phyloP scores from a whole-genome alignment of 2,797 vertebrate genomes.

The Aphelocoma californica region DNA sequence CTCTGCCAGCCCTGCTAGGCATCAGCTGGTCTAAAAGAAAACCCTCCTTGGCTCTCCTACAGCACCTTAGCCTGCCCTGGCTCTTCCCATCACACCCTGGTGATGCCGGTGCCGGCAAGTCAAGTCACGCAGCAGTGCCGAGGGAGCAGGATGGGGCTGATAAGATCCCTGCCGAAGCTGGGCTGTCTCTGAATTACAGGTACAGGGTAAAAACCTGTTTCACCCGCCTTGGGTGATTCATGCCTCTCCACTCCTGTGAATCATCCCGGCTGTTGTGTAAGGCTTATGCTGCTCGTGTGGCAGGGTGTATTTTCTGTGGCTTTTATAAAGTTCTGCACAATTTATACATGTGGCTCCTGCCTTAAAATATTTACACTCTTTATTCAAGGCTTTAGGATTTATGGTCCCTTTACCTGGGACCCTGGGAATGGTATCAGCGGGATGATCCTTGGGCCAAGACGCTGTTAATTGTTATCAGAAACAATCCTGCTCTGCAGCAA shows the following conservation, averaged over 20 bases:
- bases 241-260: slow-evolving; percentile 13
- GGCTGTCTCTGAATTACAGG: slow-evolving; percentile 3
- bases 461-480: neutral
- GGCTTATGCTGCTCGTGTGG: neutral
- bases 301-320: slow-evolving; percentile 44
- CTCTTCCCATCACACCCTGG: neutral
- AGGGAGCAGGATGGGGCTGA: slow-evolving; percentile 21
- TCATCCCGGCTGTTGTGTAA: slow-evolving; percentile 42
- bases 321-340: slow-evolving; percentile 40
- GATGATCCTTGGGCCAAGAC: neutral
- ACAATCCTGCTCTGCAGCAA: neutral
- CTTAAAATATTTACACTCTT: slow-evolving; percentile 20
- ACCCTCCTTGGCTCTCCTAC: neutral
- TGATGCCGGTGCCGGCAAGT: neutral
- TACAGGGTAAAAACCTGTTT: slow-evolving; percentile 40
- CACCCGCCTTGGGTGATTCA: slow-evolving; percentile 28
- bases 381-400: slow-evolving; percentile 41
- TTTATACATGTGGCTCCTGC: slow-evolving; percentile 18
- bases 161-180: neutral
- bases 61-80: neutral
- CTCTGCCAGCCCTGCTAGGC: neutral
- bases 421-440: neutral
- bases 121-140: neutral
- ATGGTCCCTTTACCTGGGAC: neutral
- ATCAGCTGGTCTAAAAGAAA: neutral